Conservation (phyloP, 2,797 vertebrate genomes). For the Mergus octosetaceus region DNA sequence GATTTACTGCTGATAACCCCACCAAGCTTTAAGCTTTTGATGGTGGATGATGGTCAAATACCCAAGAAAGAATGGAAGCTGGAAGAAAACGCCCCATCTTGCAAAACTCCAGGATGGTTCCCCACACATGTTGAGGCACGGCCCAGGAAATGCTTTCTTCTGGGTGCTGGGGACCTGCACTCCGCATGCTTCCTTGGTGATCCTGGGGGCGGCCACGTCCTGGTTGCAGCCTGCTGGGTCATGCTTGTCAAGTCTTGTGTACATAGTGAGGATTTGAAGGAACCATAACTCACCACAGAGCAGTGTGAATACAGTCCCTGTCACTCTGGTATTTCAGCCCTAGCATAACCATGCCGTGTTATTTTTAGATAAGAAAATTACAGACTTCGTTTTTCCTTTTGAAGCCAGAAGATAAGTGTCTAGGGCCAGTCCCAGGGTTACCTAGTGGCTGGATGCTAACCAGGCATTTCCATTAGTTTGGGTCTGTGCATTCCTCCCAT, state of each 20-base stretch:
- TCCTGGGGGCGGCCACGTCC: fast-evolving
- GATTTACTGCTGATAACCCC: background rate
- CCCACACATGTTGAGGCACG: fast-evolving
- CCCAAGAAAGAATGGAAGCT: background rate
- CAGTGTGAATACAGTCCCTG: background rate
- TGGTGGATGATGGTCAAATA: background rate
- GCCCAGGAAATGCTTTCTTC: background rate
- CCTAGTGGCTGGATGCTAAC: conserved; percentile 3
- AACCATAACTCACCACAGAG: background rate
- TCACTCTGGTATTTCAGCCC: conserved; percentile 11
- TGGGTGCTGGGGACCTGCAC: fast-evolving
- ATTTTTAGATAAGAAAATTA: conserved; percentile 35
- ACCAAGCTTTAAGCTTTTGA: background rate
- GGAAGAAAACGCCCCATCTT: background rate
- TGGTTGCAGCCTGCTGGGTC: background rate
- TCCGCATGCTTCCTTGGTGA: background rate
- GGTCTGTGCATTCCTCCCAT: conserved; percentile 12
- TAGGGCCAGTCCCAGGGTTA: background rate
- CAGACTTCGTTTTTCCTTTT: conserved; percentile 6
- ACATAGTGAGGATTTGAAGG: background rate
- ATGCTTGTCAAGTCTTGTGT: fast-evolving
- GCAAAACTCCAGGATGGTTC: background rate
- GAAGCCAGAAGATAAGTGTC: conserved; percentile 22
- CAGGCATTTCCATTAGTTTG: background rate
- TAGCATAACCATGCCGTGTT: background rate